Base-by-base conservation (phyloP, 1,140 invertebrate species). In the Oppia nitens region DNA sequence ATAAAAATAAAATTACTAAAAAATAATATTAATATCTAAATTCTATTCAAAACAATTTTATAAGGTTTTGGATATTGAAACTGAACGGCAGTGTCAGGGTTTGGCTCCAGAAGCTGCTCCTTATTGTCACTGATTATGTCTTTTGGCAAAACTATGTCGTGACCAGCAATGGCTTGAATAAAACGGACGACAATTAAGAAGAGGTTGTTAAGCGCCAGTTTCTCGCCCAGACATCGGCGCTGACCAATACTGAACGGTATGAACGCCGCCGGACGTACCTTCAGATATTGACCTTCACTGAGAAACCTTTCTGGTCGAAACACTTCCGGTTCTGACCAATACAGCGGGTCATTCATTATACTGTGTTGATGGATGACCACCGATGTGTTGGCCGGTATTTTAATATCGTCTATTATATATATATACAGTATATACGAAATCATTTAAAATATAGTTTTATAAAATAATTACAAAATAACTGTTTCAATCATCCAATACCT, bases 251-350 rank as follows among this genome's bases (percentile, higher is more conserved):
- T 26, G 20, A 54, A 54, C 9, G 53, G 23, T 24, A 54, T 26
- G 28, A 54, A 54, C 14, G 23, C 24, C 24, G 6, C 4, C 24
- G 25, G n/a, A 21, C 27, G 23, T 14, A 6, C 4, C 9, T 4
- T 9, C 9, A 21, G 23, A 29, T 27, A 25, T 11, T 26, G 17
- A 20, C 28, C 53, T 9, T n/a, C 23, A 9, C 27, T 20, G 9
- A 54, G 24, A 26, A 54, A 54, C n/a, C 53, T n/a, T 20, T 54
- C 53, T 6, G 53, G 53, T 20, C 20, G 29, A 29, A 54, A 54
- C 4, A 54, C 23, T 20, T 54, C 53, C 24, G 53, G 53, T 25
- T 54, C 28, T n/a, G n/a, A n/a, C 53, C 53, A 54, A 20, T 26
- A 12, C 27, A 40, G 29, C 4, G 53, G 53, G 20, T 54, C 53